phyloP scores from a whole-genome alignment of 2,797 vertebrate genomes.

The Gadopsis marmoratus region DNA sequence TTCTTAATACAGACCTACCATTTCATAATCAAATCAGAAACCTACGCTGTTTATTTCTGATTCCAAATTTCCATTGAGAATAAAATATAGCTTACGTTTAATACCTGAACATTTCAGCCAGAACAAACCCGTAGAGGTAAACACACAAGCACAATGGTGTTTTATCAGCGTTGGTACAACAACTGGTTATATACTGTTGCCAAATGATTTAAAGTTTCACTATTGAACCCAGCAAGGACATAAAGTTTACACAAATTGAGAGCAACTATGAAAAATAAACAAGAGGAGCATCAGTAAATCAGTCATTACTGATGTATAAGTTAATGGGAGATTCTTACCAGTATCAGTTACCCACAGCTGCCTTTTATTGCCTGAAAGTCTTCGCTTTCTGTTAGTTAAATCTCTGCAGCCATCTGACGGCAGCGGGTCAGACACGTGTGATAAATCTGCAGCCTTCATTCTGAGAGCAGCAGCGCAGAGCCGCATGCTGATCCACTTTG shows the following conservation, averaged over 20 bases:
- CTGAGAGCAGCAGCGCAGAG: neutral
- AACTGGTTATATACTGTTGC: neutral
- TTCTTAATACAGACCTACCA: neutral
- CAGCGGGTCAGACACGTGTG: conserved; percentile 15
- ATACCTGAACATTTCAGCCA: conserved; percentile 1
- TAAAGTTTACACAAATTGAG: neutral
- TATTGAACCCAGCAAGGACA: neutral
- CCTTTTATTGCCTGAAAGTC: conserved; percentile 17
- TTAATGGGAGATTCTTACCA: conserved; percentile 6
- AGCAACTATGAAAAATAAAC: neutral
- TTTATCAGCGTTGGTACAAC: neutral
- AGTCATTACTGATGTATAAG: conserved; percentile 8
- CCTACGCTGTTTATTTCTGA: neutral
- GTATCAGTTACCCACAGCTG: conserved; percentile 25
- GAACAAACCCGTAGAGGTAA: neutral
- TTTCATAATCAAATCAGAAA: conserved; percentile 2
- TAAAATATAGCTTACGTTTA: neutral
- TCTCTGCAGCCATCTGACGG: conserved; percentile 43
- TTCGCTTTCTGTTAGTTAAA: conserved; percentile 28
- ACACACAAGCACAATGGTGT: neutral
- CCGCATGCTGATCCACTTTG: conserved; percentile 16
- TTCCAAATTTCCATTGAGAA: neutral
- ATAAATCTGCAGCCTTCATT: conserved; percentile 25
- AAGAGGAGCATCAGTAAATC: neutral
- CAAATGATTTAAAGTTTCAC: neutral